A percentile compares a stretch with the other conserved stretches of the same genome.
These are phyloP conservation scores for Platycercus adscitus DNA, from an alignment of 2,113 vertebrate species.

Conservation along the genomic window DNA sequence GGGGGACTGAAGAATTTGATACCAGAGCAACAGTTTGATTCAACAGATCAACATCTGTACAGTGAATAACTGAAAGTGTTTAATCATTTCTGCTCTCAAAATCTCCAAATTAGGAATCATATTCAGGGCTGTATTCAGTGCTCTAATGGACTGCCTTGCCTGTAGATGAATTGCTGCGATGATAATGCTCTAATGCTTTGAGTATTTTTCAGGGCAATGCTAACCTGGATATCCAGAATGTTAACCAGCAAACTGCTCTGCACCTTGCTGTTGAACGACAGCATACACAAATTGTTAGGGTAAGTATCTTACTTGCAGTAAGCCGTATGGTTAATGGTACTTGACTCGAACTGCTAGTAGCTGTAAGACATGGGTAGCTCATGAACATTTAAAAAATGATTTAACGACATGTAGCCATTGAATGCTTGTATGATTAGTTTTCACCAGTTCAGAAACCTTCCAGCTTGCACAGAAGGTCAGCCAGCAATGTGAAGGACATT, in stretches of 20 bases:
- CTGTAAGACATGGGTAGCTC: neutral
- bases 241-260: slow-evolving; percentile 96
- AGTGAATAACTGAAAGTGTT: neutral
- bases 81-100: neutral
- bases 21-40: neutral
- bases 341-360: neutral
- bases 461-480: neutral
- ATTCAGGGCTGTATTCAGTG: neutral
- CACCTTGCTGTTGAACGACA: slow-evolving; percentile 97
- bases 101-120: neutral
- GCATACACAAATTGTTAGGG: slow-evolving; percentile 98
- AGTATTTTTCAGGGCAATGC: slow-evolving; percentile 86
- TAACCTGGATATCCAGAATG: slow-evolving; percentile 98
- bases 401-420: neutral
- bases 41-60: neutral
- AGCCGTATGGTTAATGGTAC: neutral
- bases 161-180: neutral
- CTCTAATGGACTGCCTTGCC: neutral
- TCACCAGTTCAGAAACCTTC: neutral
- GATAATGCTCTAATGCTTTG: neutral
- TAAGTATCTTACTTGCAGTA: slow-evolving; percentile 67
- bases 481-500: neutral
- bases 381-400: neutral
- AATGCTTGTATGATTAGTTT: neutral
- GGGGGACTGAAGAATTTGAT: neutral